These are phyloP conservation scores for Spermophilus dauricus DNA, from an alignment of 2,113 vertebrate species.

Conservation along the genomic window DNA sequence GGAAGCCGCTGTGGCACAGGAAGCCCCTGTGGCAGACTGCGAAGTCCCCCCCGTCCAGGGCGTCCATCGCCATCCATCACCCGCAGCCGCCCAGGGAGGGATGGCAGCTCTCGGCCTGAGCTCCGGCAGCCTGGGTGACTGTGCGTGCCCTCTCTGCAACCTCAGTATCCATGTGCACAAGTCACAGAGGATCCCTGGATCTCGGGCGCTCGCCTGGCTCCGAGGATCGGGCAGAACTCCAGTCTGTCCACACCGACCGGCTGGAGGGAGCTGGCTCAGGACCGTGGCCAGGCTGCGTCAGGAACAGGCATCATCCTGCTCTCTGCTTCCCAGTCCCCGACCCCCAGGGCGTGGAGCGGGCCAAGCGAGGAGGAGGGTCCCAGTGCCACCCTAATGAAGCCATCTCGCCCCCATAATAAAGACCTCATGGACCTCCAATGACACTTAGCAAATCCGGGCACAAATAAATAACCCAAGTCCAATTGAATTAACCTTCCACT, in stretches of 20 bases:
- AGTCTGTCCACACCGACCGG: neutral
- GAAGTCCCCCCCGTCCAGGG: fast-evolving
- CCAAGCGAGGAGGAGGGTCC: neutral
- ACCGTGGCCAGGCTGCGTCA: no score
- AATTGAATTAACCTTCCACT: constrained; percentile 90
- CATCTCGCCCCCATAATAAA: constrained; percentile 82
- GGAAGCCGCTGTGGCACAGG: neutral
- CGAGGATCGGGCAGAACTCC: fast-evolving
- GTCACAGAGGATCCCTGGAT: fast-evolving
- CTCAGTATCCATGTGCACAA: fast-evolving
- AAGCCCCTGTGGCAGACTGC: neutral
- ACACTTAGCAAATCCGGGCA: constrained; percentile 88
- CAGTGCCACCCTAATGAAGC: constrained; percentile 84
- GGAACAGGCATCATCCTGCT: neutral
- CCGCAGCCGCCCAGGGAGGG: neutral
- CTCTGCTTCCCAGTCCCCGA: no score
- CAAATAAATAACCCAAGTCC: constrained; percentile 88
- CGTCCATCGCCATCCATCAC: fast-evolving
- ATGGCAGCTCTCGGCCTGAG: neutral
- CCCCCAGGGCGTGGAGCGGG: neutral
- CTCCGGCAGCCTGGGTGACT: neutral
- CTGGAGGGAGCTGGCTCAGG: neutral
- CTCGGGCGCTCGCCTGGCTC: no score
- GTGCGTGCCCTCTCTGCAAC: neutral
- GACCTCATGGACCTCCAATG: constrained; percentile 86